Evolutionary conservation across 2,113 vertebrate species (phyloP).

Genomic region (Cygnus buccinator): DNA sequence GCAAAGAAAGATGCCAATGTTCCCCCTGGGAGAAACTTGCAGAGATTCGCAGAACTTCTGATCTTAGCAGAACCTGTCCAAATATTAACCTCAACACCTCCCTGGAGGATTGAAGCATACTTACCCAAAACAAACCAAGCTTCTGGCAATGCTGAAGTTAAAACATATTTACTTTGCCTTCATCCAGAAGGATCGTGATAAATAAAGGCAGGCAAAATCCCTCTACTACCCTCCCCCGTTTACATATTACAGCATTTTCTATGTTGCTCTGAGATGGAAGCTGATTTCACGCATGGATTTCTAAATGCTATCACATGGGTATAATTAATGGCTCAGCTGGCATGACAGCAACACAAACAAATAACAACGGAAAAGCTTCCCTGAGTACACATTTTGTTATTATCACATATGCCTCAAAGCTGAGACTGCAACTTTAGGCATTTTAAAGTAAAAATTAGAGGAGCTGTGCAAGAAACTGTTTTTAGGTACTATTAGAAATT

Average conservation of each 20-base stretch:
- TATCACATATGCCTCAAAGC: neutral
- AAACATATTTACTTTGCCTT: neutral
- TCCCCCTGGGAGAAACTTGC: neutral
- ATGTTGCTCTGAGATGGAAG: neutral
- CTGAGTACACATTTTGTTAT: neutral
- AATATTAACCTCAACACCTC: conserved; percentile 25
- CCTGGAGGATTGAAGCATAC: neutral
- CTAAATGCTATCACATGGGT: neutral
- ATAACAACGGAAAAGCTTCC: neutral
- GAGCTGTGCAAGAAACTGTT: neutral
- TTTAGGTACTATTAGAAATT: neutral
- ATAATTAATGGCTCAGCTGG: conserved; percentile 26
- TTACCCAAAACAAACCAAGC: conserved; percentile 12
- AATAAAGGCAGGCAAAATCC: neutral
- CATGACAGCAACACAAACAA: neutral
- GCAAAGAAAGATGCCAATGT: neutral
- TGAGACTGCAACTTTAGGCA: neutral
- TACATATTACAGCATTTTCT: neutral
- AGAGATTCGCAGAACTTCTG: conserved; percentile 9
- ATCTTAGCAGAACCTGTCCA: conserved; percentile 40
- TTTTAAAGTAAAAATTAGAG: neutral
- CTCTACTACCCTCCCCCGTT: neutral
- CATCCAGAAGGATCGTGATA: neutral
- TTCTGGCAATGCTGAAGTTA: neutral
- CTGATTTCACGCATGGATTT: conserved; percentile 22